phyloP scores from a whole-genome alignment of 1,140 invertebrate species.

The Macrobrachium rosenbergii region DNA sequence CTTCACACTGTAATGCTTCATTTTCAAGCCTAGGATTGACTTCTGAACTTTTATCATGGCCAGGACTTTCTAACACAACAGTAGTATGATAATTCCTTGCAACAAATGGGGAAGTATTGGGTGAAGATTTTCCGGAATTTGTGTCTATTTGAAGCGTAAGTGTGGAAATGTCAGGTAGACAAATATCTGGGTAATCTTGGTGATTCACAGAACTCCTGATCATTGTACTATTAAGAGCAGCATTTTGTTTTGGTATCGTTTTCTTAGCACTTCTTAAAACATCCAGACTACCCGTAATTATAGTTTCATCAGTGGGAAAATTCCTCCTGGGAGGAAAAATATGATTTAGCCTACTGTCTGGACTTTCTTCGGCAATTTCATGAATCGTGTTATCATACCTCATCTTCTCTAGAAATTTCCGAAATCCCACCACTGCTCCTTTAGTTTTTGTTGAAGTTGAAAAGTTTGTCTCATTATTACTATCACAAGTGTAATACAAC shows the following conservation, averaged over 20 bases:
- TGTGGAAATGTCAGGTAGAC: conserved; percentile 49
- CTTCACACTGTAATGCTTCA: background rate
- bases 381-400: conserved; percentile 18
- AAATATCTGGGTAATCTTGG: background rate
- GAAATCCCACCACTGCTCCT: conserved; percentile 49
- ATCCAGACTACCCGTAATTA: conserved; percentile 50
- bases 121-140: background rate
- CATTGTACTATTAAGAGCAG: conserved; percentile 52
- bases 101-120: background rate
- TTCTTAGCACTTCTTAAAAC: background rate
- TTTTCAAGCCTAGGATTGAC: background rate
- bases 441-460: conserved; percentile 63
- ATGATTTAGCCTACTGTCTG: background rate
- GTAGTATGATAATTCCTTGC: background rate
- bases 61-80: conserved; percentile 36
- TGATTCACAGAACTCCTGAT: conserved; percentile 18
- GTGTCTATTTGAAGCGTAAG: conserved; percentile 28
- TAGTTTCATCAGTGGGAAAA: conserved; percentile 37
- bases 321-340: background rate
- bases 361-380: conserved; percentile 47
- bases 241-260: background rate
- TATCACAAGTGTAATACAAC: conserved; percentile 63
- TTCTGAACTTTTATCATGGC: background rate
- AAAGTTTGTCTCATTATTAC: conserved; percentile 61
- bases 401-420: conserved; percentile 51